Conservation (phyloP, 30 jellyfish, hydroid and myxozoan species). For the Morbakka virulenta region DNA sequence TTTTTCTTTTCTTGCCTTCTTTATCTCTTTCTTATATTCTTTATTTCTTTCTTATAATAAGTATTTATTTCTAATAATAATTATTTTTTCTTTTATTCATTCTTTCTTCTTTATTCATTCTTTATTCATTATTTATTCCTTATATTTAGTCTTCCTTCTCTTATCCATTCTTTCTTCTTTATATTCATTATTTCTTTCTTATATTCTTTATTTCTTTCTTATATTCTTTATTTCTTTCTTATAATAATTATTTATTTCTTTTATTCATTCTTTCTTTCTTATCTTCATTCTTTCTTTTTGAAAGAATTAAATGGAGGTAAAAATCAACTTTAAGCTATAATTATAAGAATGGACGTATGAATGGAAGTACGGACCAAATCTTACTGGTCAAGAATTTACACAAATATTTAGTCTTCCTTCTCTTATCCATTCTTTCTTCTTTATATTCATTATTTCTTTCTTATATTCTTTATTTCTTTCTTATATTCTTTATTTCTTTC, state of each 20-base stretch:
- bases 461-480: background rate
- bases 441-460: background rate
- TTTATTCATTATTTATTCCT: background rate
- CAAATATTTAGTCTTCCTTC: background rate
- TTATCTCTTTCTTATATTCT: background rate
- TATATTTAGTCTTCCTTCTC: background rate
- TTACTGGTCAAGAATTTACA: background rate
- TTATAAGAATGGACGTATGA: too few relatives aligned
- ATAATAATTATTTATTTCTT: background rate
- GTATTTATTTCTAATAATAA: background rate
- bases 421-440: background rate
- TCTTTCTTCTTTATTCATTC: background rate
- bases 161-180: slow-evolving; percentile 13
- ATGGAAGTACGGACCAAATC: too few relatives aligned
- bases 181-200: slow-evolving; percentile 22
- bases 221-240: background rate
- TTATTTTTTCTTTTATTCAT: background rate
- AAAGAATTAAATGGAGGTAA: too few relatives aligned
- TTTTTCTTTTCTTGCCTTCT: slow-evolving; percentile 14
- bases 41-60: background rate
- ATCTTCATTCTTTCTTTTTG: background rate
- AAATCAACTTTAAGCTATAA: too few relatives aligned
- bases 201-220: background rate
- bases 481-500: background rate
- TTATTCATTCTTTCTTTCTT: background rate